These are phyloP conservation scores for Trichechus manatus DNA, from an alignment of 2,113 vertebrate species.

Conservation along the genomic window DNA sequence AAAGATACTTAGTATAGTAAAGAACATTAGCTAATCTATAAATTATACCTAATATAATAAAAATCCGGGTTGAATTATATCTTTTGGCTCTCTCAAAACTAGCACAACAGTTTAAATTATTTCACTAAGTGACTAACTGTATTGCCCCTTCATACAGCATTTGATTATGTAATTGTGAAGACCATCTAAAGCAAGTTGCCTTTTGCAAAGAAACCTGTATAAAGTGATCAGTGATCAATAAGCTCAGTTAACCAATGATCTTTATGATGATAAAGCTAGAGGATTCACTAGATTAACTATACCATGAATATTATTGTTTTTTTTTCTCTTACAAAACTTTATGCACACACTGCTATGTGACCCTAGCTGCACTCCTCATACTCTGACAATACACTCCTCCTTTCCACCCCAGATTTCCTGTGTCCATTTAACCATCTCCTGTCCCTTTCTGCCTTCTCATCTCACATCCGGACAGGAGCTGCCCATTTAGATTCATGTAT, in stretches of 20 bases:
- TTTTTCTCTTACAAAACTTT: too few species aligned
- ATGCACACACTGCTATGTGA: too few species aligned
- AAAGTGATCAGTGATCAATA: not conserved
- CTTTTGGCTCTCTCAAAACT: constrained; percentile 29
- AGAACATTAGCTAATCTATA: not conserved
- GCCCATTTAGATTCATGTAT: too few species aligned
- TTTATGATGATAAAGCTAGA: not conserved
- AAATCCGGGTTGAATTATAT: not conserved
- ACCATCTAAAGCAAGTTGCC: constrained; percentile 5
- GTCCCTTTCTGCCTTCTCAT: too few species aligned
- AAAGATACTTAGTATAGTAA: not conserved
- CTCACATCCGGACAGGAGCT: too few species aligned
- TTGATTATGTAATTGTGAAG: not conserved
- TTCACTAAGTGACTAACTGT: not conserved
- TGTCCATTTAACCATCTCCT: too few species aligned
- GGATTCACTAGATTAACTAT: not conserved
- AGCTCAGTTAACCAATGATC: not conserved
- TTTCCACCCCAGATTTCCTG: too few species aligned
- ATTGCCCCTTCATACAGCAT: not conserved
- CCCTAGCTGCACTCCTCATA: too few species aligned
- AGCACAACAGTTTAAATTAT: constrained; percentile 24
- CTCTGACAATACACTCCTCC: too few species aligned
- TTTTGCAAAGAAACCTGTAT: constrained; percentile 14
- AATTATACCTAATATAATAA: not conserved
- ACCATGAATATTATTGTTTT: not conserved